A percentile compares a stretch with the other conserved stretches of the same genome.
Evolutionary conservation across 2,888 invertebrate species (phyloP).

Genomic region (Ecdyonurus torrentis): DNA sequence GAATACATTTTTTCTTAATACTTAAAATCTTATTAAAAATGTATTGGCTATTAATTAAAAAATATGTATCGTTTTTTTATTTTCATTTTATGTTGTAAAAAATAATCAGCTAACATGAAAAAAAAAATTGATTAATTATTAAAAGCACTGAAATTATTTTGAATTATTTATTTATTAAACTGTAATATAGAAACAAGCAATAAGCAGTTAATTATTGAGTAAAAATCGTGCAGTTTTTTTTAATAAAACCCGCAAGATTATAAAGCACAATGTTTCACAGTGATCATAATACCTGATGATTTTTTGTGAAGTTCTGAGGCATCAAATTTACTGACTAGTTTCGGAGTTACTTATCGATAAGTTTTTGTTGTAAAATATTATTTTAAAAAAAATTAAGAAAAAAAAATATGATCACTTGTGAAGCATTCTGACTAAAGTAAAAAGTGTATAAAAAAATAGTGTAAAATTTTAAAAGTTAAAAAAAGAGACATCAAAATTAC

Average conservation of each 20-base stretch:
- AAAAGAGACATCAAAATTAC: constrained; percentile 7
- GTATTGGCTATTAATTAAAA: too few relatives aligned
- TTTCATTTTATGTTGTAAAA: too few relatives aligned
- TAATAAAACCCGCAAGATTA: not conserved
- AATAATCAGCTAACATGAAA: too few relatives aligned
- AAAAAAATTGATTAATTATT: too few relatives aligned
- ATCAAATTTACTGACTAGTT: not conserved
- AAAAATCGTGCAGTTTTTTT: not conserved
- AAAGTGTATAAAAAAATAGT: constrained; percentile 14
- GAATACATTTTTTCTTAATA: too few relatives aligned
- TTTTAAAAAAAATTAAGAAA: constrained; percentile 9
- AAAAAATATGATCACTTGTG: constrained; percentile 16
- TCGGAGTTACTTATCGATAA: not conserved
- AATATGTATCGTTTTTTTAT: too few relatives aligned
- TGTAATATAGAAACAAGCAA: not conserved
- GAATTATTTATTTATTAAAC: too few relatives aligned
- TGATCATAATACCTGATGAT: constrained; percentile 14
- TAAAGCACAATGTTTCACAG: constrained; percentile 11
- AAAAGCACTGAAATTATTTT: too few relatives aligned
- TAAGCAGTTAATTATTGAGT: not conserved
- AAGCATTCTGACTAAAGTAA: constrained; percentile 13
- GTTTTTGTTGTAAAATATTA: constrained; percentile 5
- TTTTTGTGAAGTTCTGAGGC: not conserved
- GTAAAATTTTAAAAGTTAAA: constrained; percentile 11
- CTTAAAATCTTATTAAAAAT: too few relatives aligned